Conservation (phyloP, 2,113 vertebrate genomes). For the Protobothrops mucrosquamatus region DNA sequence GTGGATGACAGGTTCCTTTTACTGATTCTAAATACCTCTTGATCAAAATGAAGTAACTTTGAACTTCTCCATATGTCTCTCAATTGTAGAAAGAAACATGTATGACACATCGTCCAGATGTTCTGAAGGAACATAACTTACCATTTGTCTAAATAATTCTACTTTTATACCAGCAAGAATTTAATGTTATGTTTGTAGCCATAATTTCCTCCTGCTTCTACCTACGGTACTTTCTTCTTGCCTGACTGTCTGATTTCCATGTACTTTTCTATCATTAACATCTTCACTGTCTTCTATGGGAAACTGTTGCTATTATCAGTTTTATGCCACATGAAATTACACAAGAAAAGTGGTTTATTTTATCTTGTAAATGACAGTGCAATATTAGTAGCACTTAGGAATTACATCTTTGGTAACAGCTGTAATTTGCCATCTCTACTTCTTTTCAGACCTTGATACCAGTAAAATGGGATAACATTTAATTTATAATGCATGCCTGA, state of each 20-base stretch:
- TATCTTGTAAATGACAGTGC: background rate
- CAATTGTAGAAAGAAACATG: background rate
- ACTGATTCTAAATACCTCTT: background rate
- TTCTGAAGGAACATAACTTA: background rate
- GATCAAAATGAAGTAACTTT: background rate
- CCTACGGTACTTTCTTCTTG: background rate
- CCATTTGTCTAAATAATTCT: background rate
- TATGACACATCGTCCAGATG: background rate
- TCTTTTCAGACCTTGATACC: background rate
- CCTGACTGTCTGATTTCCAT: background rate
- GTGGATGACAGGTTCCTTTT: background rate
- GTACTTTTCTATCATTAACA: background rate
- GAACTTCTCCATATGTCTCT: background rate
- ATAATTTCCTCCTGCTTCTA: background rate
- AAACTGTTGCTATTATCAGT: background rate
- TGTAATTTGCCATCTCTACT: background rate
- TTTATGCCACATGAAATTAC: background rate
- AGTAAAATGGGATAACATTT: background rate
- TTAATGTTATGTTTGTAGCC: background rate
- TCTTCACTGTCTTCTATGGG: background rate
- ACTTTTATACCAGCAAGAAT: background rate
- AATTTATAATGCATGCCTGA: background rate
- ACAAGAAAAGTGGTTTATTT: background rate
- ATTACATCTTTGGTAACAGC: background rate
- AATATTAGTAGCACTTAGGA: background rate